Percentiles rank a stretch among this genome's conserved stretches.
Conservation (phyloP, 2,113 vertebrate genomes). For the Lycaon pictus region DNA sequence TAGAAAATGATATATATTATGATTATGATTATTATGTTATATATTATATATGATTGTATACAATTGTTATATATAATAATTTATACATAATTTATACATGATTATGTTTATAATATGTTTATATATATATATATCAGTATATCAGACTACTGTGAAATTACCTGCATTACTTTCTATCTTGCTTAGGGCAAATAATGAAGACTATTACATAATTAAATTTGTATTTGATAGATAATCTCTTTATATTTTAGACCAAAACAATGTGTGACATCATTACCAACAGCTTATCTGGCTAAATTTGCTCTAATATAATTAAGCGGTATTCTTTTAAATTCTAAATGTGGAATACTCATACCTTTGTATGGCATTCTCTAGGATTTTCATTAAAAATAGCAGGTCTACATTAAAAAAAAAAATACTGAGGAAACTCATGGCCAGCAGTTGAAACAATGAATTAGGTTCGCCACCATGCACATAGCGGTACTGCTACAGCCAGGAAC, state of each 20-base stretch:
- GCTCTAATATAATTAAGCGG: not conserved
- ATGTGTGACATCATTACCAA: not conserved
- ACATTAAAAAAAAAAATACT: not conserved
- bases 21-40: too few species aligned
- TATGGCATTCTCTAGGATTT: not conserved
- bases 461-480: not conserved
- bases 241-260: not conserved
- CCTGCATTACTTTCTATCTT: not conserved
- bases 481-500: not conserved
- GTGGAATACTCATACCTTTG: not conserved
- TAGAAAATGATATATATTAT: too few species aligned
- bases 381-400: constrained; percentile 47
- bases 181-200: not conserved
- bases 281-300: not conserved
- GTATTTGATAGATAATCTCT: not conserved
- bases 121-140: too few species aligned
- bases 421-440: not conserved
- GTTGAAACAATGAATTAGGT: not conserved
- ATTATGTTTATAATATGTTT: too few species aligned
- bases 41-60: too few species aligned
- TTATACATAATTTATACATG: too few species aligned
- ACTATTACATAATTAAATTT: not conserved
- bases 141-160: not conserved
- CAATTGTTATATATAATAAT: too few species aligned
- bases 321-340: constrained; percentile 19